Conservation (phyloP, 2,797 vertebrate species). For the Microcaecilia unicolor region DNA sequence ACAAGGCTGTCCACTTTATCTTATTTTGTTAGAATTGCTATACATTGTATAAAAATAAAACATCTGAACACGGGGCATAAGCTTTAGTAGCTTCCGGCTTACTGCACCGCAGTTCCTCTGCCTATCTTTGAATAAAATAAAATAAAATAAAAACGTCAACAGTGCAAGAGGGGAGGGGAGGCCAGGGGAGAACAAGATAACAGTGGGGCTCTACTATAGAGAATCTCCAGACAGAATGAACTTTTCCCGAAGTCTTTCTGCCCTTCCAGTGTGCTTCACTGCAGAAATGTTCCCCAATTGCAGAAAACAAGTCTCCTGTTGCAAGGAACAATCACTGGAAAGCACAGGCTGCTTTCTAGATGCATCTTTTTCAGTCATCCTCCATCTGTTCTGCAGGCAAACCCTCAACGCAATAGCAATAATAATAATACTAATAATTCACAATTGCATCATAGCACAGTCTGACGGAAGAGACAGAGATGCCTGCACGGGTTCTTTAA, state of each 20-base stretch:
- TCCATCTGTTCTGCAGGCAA: too few relatives aligned
- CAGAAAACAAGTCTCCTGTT: too few relatives aligned
- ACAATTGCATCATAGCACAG: too few relatives aligned
- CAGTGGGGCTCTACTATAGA: slow-evolving; percentile 43
- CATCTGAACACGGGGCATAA: slow-evolving; percentile 78
- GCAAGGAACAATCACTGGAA: too few relatives aligned
- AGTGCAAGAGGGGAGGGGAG: slow-evolving; percentile 62
- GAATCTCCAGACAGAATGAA: slow-evolving; percentile 26
- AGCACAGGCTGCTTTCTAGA: too few relatives aligned
- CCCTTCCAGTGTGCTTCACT: too few relatives aligned
- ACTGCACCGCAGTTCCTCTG: slow-evolving; percentile 42
- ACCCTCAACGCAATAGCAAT: too few relatives aligned
- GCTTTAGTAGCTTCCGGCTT: slow-evolving; percentile 44
- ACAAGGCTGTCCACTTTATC: slow-evolving; percentile 33
- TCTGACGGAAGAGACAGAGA: too few relatives aligned
- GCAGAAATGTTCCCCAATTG: too few relatives aligned
- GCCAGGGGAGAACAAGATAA: not conserved
- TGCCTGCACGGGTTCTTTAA: too few relatives aligned
- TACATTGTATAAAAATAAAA: slow-evolving; percentile 88
- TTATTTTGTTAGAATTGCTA: slow-evolving; percentile 76
- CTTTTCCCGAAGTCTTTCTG: slow-evolving; percentile 16
- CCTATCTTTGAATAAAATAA: slow-evolving; percentile 39
- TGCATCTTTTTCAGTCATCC: too few relatives aligned
- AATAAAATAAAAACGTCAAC: slow-evolving; percentile 48
- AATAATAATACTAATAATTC: too few relatives aligned